Conservation (phyloP, 2,797 vertebrate genomes). For the Pseudochirops corinnae region DNA sequence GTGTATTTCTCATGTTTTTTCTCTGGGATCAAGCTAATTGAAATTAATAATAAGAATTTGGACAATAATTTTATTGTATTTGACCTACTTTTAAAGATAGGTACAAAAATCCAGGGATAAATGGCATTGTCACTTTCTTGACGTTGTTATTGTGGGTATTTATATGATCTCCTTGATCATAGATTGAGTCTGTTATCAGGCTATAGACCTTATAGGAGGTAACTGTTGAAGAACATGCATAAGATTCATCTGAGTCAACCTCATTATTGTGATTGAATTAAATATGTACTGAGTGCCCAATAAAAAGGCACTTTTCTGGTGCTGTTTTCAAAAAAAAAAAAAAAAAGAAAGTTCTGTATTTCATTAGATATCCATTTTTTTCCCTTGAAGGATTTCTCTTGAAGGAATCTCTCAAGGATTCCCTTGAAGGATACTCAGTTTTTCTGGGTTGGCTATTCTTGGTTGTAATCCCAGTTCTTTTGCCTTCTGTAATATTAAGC, state of each 20-base stretch:
- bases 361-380: too few relatives aligned
- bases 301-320: constrained; percentile 1
- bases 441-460: too few relatives aligned
- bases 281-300: background rate
- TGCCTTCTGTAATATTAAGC: too few relatives aligned
- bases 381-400: too few relatives aligned
- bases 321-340: background rate
- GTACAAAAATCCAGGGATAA: background rate
- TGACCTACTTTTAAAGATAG: background rate
- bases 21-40: background rate
- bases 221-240: background rate
- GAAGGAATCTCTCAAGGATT: too few relatives aligned
- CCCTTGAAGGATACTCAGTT: too few relatives aligned
- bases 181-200: background rate
- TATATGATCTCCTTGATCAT: background rate
- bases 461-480: too few relatives aligned
- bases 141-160: background rate
- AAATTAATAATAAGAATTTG: background rate
- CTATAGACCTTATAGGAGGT: background rate
- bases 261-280: background rate
- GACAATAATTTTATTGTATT: background rate
- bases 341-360: too few relatives aligned
- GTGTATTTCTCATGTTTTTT: background rate
- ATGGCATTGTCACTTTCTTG: background rate
- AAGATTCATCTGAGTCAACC: background rate